These are phyloP conservation scores for Ceyx margarethae DNA, from an alignment of 2,113 vertebrate genomes.

Conservation along the genomic window DNA sequence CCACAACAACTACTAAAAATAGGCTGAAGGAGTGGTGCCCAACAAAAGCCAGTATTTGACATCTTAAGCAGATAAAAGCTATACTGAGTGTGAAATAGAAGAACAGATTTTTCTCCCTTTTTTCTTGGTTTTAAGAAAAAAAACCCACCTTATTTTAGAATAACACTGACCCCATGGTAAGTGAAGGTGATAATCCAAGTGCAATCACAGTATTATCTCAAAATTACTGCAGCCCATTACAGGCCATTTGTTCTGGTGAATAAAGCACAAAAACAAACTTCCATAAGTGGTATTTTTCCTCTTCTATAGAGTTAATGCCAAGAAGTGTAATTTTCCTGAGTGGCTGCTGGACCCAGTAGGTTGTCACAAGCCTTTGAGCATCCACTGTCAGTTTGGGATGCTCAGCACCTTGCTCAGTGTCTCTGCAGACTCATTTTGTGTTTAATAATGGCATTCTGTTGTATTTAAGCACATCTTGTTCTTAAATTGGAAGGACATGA, in stretches of 20 bases:
- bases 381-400: not conserved
- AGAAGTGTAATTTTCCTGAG: not conserved
- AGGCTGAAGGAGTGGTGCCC: not conserved
- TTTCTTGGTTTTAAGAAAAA: not conserved
- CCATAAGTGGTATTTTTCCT: not conserved
- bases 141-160: not conserved
- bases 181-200: fast-evolving
- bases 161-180: not conserved
- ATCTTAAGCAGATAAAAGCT: not conserved
- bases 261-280: not conserved
- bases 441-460: not conserved
- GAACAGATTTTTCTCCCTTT: not conserved
- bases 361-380: not conserved
- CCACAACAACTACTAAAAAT: not conserved
- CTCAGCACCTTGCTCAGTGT: not conserved
- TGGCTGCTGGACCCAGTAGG: not conserved
- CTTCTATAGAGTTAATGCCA: not conserved
- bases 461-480: not conserved
- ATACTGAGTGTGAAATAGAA: not conserved
- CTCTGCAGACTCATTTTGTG: not conserved
- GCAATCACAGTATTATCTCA: not conserved
- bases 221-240: not conserved
- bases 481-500: not conserved
- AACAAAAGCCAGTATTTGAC: not conserved
- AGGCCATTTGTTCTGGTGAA: not conserved